A percentile compares a stretch with the other conserved stretches of the same genome.
Conservation (phyloP, 1,140 invertebrate genomes). For the Triops cancriformis region DNA sequence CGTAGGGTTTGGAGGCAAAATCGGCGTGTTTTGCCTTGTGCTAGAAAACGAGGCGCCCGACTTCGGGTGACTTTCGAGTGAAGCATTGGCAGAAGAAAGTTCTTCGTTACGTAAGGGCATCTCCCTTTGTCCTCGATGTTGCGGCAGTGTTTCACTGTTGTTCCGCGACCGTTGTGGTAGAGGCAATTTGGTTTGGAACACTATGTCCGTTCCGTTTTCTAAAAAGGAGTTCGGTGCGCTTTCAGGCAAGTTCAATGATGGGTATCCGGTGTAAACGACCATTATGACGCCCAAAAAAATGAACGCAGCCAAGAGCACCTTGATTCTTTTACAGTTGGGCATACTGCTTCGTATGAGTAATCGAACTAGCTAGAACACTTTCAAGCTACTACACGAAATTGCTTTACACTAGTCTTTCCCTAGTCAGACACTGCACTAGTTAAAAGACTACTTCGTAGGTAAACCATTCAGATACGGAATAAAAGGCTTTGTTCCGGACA, state of each 20-base stretch:
- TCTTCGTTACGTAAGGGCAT: not conserved
- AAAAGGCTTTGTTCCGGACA: too few relatives aligned
- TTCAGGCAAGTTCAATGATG: not conserved
- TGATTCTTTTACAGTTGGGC: not conserved
- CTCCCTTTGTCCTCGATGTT: not conserved
- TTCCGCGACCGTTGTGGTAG: not conserved
- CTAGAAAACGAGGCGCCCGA: not conserved
- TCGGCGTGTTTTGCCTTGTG: not conserved
- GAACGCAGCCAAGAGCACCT: not conserved
- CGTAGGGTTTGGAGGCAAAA: not conserved
- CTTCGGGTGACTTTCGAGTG: not conserved
- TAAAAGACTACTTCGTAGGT: too few relatives aligned
- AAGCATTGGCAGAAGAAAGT: not conserved
- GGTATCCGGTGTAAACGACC: conserved; percentile 2
- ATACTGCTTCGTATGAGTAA: not conserved
- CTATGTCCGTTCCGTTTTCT: not conserved
- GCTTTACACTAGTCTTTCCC: too few relatives aligned
- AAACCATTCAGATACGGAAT: too few relatives aligned
- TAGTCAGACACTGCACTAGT: too few relatives aligned
- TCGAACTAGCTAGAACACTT: too few relatives aligned
- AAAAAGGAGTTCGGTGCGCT: not conserved
- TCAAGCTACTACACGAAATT: too few relatives aligned
- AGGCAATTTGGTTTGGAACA: not conserved
- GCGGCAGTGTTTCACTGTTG: not conserved
- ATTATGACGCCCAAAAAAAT: not conserved